Base-by-base conservation (phyloP, 2,113 vertebrate species). In the Catharus bicknelli region DNA sequence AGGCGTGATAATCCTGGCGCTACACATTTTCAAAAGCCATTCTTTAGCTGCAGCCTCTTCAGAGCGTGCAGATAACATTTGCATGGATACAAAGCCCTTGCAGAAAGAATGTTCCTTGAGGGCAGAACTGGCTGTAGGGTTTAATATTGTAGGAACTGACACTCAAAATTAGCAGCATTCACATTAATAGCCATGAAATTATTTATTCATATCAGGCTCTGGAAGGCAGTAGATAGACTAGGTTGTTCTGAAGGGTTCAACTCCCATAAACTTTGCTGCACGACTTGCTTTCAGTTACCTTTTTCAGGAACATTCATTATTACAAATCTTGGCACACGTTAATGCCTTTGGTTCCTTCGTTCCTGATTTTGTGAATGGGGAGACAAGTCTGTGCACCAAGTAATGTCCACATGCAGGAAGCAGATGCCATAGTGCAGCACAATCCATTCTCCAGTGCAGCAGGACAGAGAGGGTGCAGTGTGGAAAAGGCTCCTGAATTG, bases 21-120 rank as follows among this genome's bases (percentile, higher is more conserved):
- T 91, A 89, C 66, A 68, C 74, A 85, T 90, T 94, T 94, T 93
- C 95, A 93, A 93, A 96, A 92, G 74, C 58, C n/a, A 55, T 85
- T 91, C 84, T 92, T 88, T n/a, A 92, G 89, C 89, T 88, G 40
- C 43, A 88, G 90, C 63, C 72, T 93, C 92, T 95, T 94, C 89
- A 93, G 89, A 93, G 70, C 38, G 34, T 83, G 47, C 42, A 91
- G 93, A 96, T 95, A 94, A 89, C 74, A 91, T 91, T 92, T 82
- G 93, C 89, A 83, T 51, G 78, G 94, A 92, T 76, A 93, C 81
- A 95, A 93, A 93, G 91, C 38, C 88, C 68, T 76, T 85, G 81
- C 62, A 83, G 70, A 94, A 93, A 89, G 42, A 83, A 73, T 20
- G 78, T 48, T 94, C 66, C 74, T 92, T 96, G 90, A 83, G 74